Percentiles rank a stretch among this genome's conserved stretches.
These are phyloP conservation scores for Drosophila quinaria DNA, from an alignment of 2,888 invertebrate genomes.

Conservation along the genomic window DNA sequence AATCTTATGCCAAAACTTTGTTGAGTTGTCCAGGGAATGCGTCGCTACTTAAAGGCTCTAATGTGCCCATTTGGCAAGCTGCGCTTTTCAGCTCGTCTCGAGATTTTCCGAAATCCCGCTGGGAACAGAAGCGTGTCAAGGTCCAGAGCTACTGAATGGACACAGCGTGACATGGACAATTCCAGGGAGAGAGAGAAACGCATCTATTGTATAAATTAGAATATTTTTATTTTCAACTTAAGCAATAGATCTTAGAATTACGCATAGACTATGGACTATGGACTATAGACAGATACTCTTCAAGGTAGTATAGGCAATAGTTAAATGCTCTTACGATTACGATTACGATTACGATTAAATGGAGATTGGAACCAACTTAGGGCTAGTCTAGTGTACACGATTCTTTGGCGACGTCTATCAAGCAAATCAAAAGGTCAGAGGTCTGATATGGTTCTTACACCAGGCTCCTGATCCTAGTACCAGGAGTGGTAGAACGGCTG, in stretches of 20 bases:
- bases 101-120: constrained; percentile 57
- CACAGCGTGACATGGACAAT: constrained; percentile 18
- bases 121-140: constrained; percentile 84
- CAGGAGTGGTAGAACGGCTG: constrained; percentile 79
- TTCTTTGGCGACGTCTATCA: constrained; percentile 64
- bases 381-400: constrained; percentile 44
- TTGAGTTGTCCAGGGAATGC: constrained; percentile 42
- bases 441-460: constrained; percentile 8
- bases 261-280: not conserved
- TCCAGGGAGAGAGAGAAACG: constrained; percentile 25
- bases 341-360: not conserved
- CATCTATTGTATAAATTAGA: constrained; percentile 41
- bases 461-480: constrained; percentile 45
- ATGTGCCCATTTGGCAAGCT: constrained; percentile 44
- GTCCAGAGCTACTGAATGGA: constrained; percentile 71
- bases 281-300: constrained; percentile 4
- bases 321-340: constrained; percentile 25
- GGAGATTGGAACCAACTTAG: constrained; percentile 7
- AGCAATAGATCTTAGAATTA: constrained; percentile 13
- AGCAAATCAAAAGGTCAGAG: constrained; percentile 12
- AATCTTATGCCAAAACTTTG: constrained; percentile 57
- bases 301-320: constrained; percentile 8
- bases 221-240: constrained; percentile 41
- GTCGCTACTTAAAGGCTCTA: constrained; percentile 78
- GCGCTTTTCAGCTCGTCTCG: constrained; percentile 37